A percentile compares a stretch with the other conserved stretches of the same genome.
Evolutionary conservation across 2,797 vertebrate species (phyloP).

Genomic region (Rhinogobio ventralis): DNA sequence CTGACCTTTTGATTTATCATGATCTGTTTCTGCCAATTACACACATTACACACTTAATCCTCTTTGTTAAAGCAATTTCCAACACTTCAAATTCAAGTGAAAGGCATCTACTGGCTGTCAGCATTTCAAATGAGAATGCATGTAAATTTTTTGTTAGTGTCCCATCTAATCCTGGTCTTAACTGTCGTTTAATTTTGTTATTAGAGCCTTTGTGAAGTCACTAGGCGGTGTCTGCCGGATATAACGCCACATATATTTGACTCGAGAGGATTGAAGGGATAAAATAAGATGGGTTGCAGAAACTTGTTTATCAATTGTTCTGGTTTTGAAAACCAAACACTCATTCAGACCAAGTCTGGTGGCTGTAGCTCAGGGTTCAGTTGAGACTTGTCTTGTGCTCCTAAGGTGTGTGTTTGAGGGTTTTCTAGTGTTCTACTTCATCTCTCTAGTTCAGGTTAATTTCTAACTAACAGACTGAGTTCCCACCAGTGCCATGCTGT

Average conservation of each 20-base stretch:
- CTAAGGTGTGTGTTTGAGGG: slow-evolving; percentile 56
- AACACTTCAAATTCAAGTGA: slow-evolving; percentile 13
- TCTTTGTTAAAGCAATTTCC: slow-evolving; percentile 44
- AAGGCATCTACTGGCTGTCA: slow-evolving; percentile 8
- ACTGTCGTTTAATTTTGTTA: slow-evolving; percentile 13
- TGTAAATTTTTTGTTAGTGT: slow-evolving; percentile 21
- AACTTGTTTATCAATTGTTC: slow-evolving; percentile 11
- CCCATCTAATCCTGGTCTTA: slow-evolving; percentile 30
- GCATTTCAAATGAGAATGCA: slow-evolving; percentile 11
- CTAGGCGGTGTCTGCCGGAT: not conserved
- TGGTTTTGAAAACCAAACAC: slow-evolving; percentile 2
- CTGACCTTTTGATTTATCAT: slow-evolving; percentile 69
- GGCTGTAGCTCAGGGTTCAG: slow-evolving; percentile 26
- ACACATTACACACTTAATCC: slow-evolving; percentile 56
- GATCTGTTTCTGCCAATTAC: slow-evolving; percentile 74
- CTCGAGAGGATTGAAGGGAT: not conserved
- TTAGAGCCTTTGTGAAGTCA: slow-evolving; percentile 21
- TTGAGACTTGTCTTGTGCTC: slow-evolving; percentile 58
- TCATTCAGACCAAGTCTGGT: not conserved
- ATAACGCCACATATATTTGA: not conserved
- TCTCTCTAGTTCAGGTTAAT: slow-evolving; percentile 73
- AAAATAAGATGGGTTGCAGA: not conserved
- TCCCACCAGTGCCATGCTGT: slow-evolving; percentile 51
- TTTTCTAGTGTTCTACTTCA: not conserved
- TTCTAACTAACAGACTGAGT: slow-evolving; percentile 66